Percentiles rank a stretch among this genome's conserved stretches.
These are phyloP conservation scores for Podiceps cristatus DNA, from an alignment of 2,113 vertebrate genomes.

Conservation along the genomic window DNA sequence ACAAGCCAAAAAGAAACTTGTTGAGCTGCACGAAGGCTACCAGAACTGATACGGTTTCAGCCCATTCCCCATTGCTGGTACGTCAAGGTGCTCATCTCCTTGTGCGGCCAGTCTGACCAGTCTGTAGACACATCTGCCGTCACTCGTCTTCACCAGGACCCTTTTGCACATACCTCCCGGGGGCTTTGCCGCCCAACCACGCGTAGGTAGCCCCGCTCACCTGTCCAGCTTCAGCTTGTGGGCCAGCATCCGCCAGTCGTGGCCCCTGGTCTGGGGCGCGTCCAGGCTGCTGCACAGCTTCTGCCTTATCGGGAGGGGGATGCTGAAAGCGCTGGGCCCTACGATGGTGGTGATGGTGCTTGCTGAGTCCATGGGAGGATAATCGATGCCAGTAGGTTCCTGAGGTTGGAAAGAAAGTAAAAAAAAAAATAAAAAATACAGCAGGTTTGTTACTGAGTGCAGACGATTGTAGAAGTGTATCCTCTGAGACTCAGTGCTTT, in stretches of 20 bases:
- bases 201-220: constrained; percentile 45
- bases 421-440: background rate
- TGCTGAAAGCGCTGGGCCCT: constrained; percentile 93
- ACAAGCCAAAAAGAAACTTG: constrained; percentile 1
- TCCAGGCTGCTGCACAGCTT: constrained; percentile 97
- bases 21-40: background rate
- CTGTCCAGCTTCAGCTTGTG: constrained; percentile 97
- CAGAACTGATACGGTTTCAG: constrained; percentile 35
- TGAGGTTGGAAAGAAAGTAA: constrained; percentile 56
- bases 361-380: constrained; percentile 90
- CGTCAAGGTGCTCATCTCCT: constrained; percentile 49
- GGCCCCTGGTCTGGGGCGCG: constrained; percentile 93
- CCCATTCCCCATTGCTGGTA: background rate
- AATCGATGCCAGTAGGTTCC: constrained; percentile 89
- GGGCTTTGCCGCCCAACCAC: fast-evolving
- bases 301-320: constrained; percentile 94
- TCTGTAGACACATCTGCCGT: background rate
- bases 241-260: constrained; percentile 97
- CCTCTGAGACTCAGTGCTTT: background rate
- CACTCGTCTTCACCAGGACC: background rate
- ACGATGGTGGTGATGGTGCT: constrained; percentile 89
- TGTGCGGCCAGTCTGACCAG: background rate
- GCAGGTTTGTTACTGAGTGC: background rate
- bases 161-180: background rate
- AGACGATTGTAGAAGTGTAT: background rate